Percentiles rank a stretch among this genome's conserved stretches.
These are phyloP conservation scores for Pipistrellus pygmaeus DNA, from an alignment of 2,797 vertebrate species.

Conservation along the genomic window DNA sequence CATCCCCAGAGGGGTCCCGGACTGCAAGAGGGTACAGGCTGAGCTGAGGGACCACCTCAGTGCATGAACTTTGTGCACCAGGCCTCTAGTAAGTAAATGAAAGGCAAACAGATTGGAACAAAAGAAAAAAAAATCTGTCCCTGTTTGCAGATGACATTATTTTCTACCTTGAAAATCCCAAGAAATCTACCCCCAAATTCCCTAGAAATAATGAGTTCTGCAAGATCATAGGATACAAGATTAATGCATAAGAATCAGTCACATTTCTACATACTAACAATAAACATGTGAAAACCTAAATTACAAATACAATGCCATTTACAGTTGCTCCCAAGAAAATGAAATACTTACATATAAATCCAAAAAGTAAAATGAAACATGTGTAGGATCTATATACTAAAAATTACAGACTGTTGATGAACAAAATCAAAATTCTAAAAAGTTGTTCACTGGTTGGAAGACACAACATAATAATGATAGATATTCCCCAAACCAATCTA, in stretches of 20 bases:
- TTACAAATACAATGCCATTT: slow-evolving; percentile 32
- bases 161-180: slow-evolving; percentile 37
- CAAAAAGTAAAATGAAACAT: not conserved
- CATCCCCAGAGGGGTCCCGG: too few relatives aligned
- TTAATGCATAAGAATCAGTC: slow-evolving; percentile 18
- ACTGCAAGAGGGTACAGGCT: too few relatives aligned
- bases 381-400: not conserved
- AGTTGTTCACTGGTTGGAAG: not conserved
- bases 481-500: not conserved
- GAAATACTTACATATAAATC: not conserved
- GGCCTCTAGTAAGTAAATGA: not conserved
- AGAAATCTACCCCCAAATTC: not conserved
- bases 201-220: slow-evolving; percentile 33
- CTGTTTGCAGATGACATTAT: not conserved
- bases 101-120: not conserved
- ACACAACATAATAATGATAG: not conserved
- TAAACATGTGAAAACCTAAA: slow-evolving; percentile 7
- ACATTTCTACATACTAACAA: not conserved
- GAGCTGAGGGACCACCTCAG: too few relatives aligned
- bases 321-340: not conserved
- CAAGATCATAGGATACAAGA: not conserved
- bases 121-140: slow-evolving; percentile 15
- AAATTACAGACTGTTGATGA: slow-evolving; percentile 17
- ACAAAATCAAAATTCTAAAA: slow-evolving; percentile 13
- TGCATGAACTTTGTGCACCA: too few relatives aligned